These are phyloP conservation scores for Recurvirostra avosetta DNA, from an alignment of 2,113 vertebrate species.

Conservation along the genomic window DNA sequence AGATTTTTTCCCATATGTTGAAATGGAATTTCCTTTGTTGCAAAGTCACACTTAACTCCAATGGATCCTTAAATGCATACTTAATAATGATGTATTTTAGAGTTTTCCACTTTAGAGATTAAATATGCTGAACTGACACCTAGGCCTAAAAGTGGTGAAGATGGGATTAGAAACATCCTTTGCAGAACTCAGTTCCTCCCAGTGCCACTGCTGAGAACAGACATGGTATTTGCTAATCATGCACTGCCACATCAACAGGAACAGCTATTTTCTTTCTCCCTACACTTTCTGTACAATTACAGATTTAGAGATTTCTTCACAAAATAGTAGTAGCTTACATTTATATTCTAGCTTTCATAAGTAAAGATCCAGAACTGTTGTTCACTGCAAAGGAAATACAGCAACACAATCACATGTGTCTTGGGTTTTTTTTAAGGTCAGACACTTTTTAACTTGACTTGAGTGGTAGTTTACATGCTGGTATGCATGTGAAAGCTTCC, in stretches of 20 bases:
- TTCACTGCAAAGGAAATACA: background rate
- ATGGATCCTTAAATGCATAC: background rate
- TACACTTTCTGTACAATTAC: background rate
- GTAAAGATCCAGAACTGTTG: background rate
- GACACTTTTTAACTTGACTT: background rate
- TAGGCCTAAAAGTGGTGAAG: background rate
- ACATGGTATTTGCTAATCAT: background rate
- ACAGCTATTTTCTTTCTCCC: background rate
- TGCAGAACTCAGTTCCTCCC: background rate
- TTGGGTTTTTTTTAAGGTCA: background rate
- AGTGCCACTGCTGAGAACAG: background rate
- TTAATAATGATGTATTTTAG: background rate
- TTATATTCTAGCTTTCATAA: background rate
- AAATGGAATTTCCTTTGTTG: background rate
- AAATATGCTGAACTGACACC: background rate
- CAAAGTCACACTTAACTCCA: background rate
- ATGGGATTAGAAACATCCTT: background rate
- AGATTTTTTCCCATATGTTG: background rate
- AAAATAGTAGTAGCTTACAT: background rate
- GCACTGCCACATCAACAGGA: background rate
- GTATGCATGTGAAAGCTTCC: background rate
- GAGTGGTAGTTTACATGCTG: background rate
- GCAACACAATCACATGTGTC: rapidly evolving
- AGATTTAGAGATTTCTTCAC: background rate
- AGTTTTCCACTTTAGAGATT: background rate